Base-by-base conservation (phyloP, 1,140 invertebrate genomes). In the Pseudobourletiella spinata region DNA sequence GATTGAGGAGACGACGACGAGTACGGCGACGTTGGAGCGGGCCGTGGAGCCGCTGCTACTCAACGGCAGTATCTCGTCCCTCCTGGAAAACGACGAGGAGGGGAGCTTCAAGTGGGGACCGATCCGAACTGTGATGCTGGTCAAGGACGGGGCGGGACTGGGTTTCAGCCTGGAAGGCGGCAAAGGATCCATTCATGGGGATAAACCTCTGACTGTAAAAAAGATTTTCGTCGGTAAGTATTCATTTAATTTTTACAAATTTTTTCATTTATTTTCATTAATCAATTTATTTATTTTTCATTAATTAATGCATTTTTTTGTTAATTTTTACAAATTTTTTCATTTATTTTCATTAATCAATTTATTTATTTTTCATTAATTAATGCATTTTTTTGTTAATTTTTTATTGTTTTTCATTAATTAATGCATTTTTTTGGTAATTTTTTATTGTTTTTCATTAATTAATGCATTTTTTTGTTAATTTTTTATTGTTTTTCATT, bases 131-230 rank as follows among this genome's bases (percentile, higher is more conserved):
- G 79, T 91, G 39, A 82, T 82, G 57, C 81, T 93, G 66, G 79
- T 83, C 18, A 95, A 95, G 73, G 91, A 92, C 69, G 88, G 86
- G 62, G 87, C 88, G 63, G 91, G 91, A 11, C 79, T 95, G 42
- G 92, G 92, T 44, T 94, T 96, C 74, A 91, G 90, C 71, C 81
- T 96, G 43, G 90, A 95, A 73, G 92, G 92, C 58, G 92, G 92
- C 22, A 85, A 87, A 70, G 89, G 90, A 71, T 94, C 91, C 20
- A 90, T 89, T 1, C 76, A 84, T 48, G 92, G 92, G 15, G 89
- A 95, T 74, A 80, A 83, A 71, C 90, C 92, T 48, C 80, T 94
- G 26, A 83, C 86, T 26, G 84, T 93, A 58, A 94, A 93, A 74
- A 92, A 93, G 78, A 84, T 94, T 70, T 93, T 94, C 75, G 88